Evolutionary conservation across 2,113 vertebrate genomes (phyloP), one percentile per base, ranked within the genome.

Genomic region (Podiceps cristatus): DNA sequence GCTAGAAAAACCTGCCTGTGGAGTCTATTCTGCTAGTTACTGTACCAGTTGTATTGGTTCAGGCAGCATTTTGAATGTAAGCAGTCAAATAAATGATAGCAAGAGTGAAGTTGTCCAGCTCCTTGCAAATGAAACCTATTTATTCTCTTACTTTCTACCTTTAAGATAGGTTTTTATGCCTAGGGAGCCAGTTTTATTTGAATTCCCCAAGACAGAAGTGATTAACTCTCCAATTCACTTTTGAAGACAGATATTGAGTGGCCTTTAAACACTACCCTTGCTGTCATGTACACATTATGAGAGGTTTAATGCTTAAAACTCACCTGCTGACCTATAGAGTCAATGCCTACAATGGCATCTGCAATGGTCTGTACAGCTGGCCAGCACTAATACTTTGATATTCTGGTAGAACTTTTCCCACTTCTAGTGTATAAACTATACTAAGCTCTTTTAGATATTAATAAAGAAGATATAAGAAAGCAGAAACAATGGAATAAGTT

Each of bases 391-490:
- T n/a, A 9, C 25, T 55, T 71, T 44, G 31, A 29, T 18, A 50
- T 37, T 81, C 45, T 10, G 35, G 28, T 44, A 75, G 11, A 85
- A 63, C 56, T 63, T 75, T 12, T 3, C 4, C 15, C 3, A 2
- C 5, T 93, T 76, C 20, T 59, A 56, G 33, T 49, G 7, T 31
- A 25, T 76, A 40, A 56, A 1, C 3, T 12, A 15, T 23, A 45
- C 0, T 31, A 71, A 85, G 11, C 2, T 22, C 0, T 56, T 83
- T 56, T 49, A 44, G 11, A 37, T 2, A 1, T 24, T 69, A 50
- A 33, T 23, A 27, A 73, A 62, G n/a, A 74, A 45, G 9, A 25
- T 27, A 24, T 10, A 49, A 69, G 6, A 4, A 67, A 83, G 6
- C 1, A 62, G 31, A 52, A 90, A 37, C 5, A 76, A 62, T 25